phyloP scores from a whole-genome alignment of 2,888 invertebrate species.

The Nezara viridula region DNA sequence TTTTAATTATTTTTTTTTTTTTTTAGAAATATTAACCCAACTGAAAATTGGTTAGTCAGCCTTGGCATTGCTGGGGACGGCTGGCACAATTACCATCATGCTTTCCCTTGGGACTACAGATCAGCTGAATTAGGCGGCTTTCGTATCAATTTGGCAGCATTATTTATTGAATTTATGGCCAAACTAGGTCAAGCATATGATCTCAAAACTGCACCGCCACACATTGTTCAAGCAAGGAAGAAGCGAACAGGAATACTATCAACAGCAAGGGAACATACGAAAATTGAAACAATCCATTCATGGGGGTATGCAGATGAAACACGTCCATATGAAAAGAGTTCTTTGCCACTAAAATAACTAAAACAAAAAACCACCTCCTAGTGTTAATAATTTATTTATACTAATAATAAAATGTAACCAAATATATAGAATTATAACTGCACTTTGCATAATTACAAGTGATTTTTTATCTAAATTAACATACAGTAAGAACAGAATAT shows the following conservation, averaged over 20 bases:
- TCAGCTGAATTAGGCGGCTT: constrained; percentile 71
- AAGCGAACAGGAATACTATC: constrained; percentile 75
- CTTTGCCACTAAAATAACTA: neutral
- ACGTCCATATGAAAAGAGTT: neutral
- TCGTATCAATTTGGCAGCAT: constrained; percentile 74
- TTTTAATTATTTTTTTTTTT: too few relatives aligned
- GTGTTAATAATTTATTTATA: too few relatives aligned
- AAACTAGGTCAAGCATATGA: constrained; percentile 77
- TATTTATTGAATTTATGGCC: constrained; percentile 76
- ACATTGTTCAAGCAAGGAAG: constrained; percentile 80
- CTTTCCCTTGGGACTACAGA: constrained; percentile 73
- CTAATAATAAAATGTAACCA: neutral
- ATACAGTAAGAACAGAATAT: neutral
- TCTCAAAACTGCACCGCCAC: constrained; percentile 72
- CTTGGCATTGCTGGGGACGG: constrained; percentile 70
- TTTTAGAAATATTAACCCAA: constrained; percentile 69
- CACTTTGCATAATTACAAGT: too few relatives aligned
- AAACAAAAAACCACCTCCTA: neutral
- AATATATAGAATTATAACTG: too few relatives aligned
- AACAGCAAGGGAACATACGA: neutral
- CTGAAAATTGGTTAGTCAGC: constrained; percentile 70
- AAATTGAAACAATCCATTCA: neutral
- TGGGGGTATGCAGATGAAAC: neutral
- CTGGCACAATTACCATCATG: constrained; percentile 75
- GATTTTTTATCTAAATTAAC: neutral